Base-by-base conservation (phyloP, 2,113 vertebrate genomes). In the Notiomystis cincta region DNA sequence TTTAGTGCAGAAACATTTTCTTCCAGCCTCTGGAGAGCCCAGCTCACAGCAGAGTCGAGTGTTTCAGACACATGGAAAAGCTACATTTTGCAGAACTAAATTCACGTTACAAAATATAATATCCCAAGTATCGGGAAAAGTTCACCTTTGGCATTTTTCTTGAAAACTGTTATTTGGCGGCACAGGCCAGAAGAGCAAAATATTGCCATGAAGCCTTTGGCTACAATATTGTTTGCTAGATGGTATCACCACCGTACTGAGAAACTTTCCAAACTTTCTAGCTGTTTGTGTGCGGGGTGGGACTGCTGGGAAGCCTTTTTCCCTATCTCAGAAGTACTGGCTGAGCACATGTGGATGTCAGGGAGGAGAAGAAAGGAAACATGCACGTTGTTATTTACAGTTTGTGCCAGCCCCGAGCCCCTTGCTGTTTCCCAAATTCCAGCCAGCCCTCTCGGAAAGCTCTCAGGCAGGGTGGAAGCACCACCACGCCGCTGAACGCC, bases 181-280 rank as follows among this genome's bases (percentile, higher is more conserved):
- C 56, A 54, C 0, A 0, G 57, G 45, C 57, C 71, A 53, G 44
- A 90, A 69, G 65, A 8, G 24, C 45, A 72, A 82, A 92, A 91
- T 47, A 66, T 5, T 81, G 38, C 18, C 3, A 1, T 6, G 13
- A 84, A 64, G 51, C 30, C 35, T 45, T 78, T 94, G 88, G 72
- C 58, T 44, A 48, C 0, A 1, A 33, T 25, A 48, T 4, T 37
- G 40, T 79, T 87, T 82, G 56, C 61, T 28, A 72, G 48, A 89
- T 87, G 9, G 3, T 72, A 87, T 81, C 62, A 28, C 33, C 14
- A 20, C 47, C 8, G 1, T 7, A 58, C 56, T 64, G 67, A 66
- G 93, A 96, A 98, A 98, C 96, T 96, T 98, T 82, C 83, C 93
- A 90, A 98, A 97, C 94, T 88, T 96, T 82, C 64, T 70, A 47